Evolutionary conservation across 1,140 invertebrate species (phyloP), one percentile per base, ranked within the genome.

Genomic region (Mylabris phalerata): DNA sequence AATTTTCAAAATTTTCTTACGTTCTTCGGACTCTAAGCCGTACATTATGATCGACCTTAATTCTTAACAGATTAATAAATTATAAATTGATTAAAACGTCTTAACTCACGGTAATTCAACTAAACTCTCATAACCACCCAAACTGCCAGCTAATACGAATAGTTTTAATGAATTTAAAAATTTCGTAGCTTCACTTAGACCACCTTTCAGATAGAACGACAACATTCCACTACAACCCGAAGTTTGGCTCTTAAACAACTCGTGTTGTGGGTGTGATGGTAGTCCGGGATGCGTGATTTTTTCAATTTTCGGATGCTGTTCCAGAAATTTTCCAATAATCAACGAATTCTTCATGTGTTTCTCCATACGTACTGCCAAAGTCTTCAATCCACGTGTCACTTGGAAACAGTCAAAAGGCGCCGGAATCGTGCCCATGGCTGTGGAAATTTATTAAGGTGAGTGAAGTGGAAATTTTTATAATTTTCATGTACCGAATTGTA

Each of bases 361-460:
- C 65, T 88, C 82, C 96, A 99, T 98, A 55, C 96, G 79, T 7
- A 98, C 61, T 48, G 90, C 84, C 10, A 98, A 77, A 0, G 97
- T 99, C 76, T 98, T 98, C 43, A 99, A 76, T 69, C 95, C 93
- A 45, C 97, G 84, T 69, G 93, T 95, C 0, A 98, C 92, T 70
- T 96, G 76, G 70, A 86, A 93, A 73, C 95, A 98, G 74, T 99
- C 97, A 73, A 98, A 97, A 0, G 97, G 94, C 0, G 95, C 95
- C 7, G 97, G 95, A 3, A 98, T 86, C 48, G 92, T 83, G 43
- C 95, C 95, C 75, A 91, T 82, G 1, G 92, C 90, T 89, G 55
- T n/a, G 79, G 57, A 55, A 19, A 44, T 9, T 57, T 57, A 19
- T 47, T 19, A 2, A n/a, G 4, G 19, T 19, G 19, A 19, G 19